Conservation (phyloP, 2,797 vertebrate species). For the Darevskia nairensis region DNA sequence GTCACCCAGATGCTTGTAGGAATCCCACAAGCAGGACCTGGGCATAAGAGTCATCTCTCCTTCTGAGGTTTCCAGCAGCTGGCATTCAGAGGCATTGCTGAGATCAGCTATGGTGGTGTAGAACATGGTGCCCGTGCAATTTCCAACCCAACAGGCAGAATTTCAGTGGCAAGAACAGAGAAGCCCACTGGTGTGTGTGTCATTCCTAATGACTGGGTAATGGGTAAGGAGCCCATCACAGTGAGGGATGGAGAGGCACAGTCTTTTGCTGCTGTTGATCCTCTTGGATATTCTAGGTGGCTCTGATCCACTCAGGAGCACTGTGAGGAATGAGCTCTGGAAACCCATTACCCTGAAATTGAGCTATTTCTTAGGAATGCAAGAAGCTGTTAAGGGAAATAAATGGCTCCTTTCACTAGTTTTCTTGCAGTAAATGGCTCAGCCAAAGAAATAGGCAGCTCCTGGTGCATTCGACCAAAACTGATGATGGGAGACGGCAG, state of each 20-base stretch:
- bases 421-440: conserved; percentile 4
- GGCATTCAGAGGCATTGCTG: too few relatives aligned
- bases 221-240: background rate
- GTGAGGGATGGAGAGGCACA: background rate
- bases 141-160: background rate
- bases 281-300: background rate
- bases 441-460: background rate
- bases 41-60: too few relatives aligned
- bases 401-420: background rate
- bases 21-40: too few relatives aligned
- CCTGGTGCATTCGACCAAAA: background rate
- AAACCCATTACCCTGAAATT: background rate
- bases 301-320: background rate
- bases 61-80: too few relatives aligned
- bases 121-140: background rate
- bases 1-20: too few relatives aligned
- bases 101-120: background rate
- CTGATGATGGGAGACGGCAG: background rate
- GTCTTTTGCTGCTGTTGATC: background rate
- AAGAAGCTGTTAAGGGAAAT: background rate
- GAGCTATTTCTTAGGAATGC: background rate
- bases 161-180: background rate
- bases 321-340: background rate
- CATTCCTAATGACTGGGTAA: background rate
- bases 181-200: background rate